Percentiles rank a stretch among this genome's conserved stretches.
Conservation (phyloP, 2,797 vertebrate species). For the Danionella dracula region DNA sequence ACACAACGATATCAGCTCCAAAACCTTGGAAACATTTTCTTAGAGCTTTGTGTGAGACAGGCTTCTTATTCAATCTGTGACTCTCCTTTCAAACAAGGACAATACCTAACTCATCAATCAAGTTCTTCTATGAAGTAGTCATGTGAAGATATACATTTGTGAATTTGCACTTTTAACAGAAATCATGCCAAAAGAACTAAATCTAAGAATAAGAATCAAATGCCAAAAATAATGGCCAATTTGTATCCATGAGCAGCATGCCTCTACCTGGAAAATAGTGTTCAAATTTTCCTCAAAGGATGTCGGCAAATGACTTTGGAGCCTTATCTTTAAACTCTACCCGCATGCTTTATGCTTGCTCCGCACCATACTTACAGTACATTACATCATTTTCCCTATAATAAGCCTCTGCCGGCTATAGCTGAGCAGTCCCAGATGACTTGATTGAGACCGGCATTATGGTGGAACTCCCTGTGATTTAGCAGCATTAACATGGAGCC, state of each 20-base stretch:
- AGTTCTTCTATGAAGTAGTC: neutral
- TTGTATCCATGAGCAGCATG: neutral
- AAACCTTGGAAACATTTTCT: neutral
- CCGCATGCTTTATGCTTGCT: neutral
- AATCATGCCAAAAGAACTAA: neutral
- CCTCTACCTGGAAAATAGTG: neutral
- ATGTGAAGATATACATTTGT: neutral
- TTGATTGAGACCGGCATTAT: slow-evolving; percentile 8
- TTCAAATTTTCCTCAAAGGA: neutral
- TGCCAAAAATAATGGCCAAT: neutral
- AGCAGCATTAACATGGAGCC: slow-evolving; percentile 25
- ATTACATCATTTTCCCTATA: slow-evolving; percentile 26
- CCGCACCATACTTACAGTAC: neutral
- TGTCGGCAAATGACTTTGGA: neutral
- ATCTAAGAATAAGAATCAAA: neutral
- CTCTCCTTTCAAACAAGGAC: neutral
- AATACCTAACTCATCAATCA: neutral
- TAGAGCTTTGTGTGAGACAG: neutral
- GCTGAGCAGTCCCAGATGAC: slow-evolving; percentile 55
- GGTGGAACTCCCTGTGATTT: slow-evolving; percentile 41
- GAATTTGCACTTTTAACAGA: too few species aligned
- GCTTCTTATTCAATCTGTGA: neutral
- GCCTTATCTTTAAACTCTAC: neutral
- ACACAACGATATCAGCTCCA: neutral
- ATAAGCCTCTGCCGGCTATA: slow-evolving; percentile 1